These are phyloP conservation scores for Nematopogon swammerdamellus DNA, from an alignment of 2,888 invertebrate species.

Conservation along the genomic window DNA sequence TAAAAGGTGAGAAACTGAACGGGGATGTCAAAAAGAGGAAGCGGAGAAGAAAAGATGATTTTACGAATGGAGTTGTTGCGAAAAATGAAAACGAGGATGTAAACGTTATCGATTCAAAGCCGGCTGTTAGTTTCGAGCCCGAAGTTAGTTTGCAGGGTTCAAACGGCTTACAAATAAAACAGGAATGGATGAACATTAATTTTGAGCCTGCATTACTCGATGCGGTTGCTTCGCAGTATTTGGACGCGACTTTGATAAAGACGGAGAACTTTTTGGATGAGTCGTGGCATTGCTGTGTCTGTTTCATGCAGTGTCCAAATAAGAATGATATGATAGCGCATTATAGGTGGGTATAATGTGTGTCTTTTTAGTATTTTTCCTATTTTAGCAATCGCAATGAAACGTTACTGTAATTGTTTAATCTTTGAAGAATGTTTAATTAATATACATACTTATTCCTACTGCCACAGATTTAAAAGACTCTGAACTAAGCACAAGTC, in stretches of 20 bases:
- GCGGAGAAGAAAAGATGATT: slow-evolving; percentile 11
- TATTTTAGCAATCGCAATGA: background rate
- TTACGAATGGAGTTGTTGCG: slow-evolving; percentile 7
- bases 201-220: background rate
- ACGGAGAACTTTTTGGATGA: slow-evolving; percentile 9
- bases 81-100: slow-evolving; percentile 16
- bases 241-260: background rate
- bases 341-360: slow-evolving; percentile 27
- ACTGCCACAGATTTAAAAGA: no score
- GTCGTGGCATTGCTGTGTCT: slow-evolving; percentile 35
- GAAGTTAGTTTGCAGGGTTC: background rate
- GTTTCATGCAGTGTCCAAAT: slow-evolving; percentile 26
- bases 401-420: no score
- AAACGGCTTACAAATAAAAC: background rate
- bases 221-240: background rate
- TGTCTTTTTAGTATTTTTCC: background rate
- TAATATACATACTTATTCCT: no score
- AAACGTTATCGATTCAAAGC: slow-evolving; percentile 1
- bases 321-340: slow-evolving; percentile 31
- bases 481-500: no score
- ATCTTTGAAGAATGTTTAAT: no score
- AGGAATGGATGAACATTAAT: background rate
- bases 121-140: background rate
- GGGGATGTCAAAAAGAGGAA: slow-evolving; percentile 9
- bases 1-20: slow-evolving; percentile 3